These are phyloP conservation scores for Desmodus rotundus DNA, from an alignment of 2,113 vertebrate species.

Conservation along the genomic window DNA sequence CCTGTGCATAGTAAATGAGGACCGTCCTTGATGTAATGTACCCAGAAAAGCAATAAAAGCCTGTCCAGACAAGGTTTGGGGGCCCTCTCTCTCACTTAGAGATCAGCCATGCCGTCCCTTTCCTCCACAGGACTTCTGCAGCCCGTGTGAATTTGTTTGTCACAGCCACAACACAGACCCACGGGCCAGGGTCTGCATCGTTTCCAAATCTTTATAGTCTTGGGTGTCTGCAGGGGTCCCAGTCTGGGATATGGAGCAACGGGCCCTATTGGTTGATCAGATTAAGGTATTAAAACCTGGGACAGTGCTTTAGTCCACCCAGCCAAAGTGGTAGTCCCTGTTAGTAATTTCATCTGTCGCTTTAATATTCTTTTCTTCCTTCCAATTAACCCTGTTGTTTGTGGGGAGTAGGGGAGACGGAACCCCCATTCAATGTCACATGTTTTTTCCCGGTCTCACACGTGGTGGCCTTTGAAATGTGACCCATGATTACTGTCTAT, in stretches of 20 bases:
- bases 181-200: no score
- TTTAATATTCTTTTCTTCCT: background rate
- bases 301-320: background rate
- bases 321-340: background rate
- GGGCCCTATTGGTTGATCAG: background rate
- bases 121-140: no score
- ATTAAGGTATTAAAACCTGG: background rate
- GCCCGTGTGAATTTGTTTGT: no score
- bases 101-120: no score
- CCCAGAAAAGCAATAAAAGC: no score
- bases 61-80: no score
- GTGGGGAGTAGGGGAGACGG: background rate
- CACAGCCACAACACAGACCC: no score
- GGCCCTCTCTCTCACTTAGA: no score
- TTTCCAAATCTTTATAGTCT: background rate
- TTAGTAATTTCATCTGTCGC: background rate
- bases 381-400: background rate
- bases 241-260: background rate
- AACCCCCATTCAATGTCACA: background rate
- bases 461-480: background rate
- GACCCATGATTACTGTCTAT: background rate
- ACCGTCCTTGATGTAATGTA: no score
- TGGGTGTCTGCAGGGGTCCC: background rate
- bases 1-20: no score
- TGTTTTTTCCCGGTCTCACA: background rate